Conservation (phyloP, 2,888 invertebrate species). For the Merodon equestris region DNA sequence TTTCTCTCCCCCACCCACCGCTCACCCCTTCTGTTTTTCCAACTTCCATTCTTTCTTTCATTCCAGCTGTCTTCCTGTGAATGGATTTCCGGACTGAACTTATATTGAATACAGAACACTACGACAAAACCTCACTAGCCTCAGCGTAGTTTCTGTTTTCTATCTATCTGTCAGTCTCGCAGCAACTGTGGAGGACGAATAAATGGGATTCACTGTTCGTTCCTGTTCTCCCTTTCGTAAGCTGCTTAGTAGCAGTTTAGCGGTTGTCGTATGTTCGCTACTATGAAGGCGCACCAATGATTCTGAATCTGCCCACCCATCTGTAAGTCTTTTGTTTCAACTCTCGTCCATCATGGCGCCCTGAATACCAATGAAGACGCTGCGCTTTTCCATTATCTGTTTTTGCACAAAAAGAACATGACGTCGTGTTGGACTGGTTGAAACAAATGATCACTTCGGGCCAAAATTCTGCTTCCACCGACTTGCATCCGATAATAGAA, state of each 20-base stretch:
- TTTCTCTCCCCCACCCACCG: too few species aligned
- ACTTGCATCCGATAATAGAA: conserved; percentile 62
- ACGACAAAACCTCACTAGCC: conserved; percentile 14
- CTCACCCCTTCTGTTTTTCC: not conserved
- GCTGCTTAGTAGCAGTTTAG: conserved; percentile 63
- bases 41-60: conserved; percentile 6
- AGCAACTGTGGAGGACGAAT: too few species aligned
- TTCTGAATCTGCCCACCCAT: conserved; percentile 42
- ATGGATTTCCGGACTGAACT: conserved; percentile 64
- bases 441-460: conserved; percentile 60
- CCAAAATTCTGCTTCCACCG: conserved; percentile 58
- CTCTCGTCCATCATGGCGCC: conserved; percentile 23
- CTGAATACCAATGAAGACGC: conserved; percentile 61
- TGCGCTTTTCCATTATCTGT: conserved; percentile 22
- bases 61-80: conserved; percentile 46
- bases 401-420: conserved; percentile 46
- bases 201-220: conserved; percentile 8
- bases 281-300: too few species aligned
- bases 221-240: conserved; percentile 40
- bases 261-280: conserved; percentile 22
- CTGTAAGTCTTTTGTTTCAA: conserved; percentile 61
- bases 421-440: conserved; percentile 7
- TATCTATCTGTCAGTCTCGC: too few species aligned
- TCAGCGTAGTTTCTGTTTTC: conserved; percentile 18
- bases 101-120: conserved; percentile 58